Evolutionary conservation across 2,797 vertebrate species (phyloP).

Genomic region (Xerus rutilus): DNA sequence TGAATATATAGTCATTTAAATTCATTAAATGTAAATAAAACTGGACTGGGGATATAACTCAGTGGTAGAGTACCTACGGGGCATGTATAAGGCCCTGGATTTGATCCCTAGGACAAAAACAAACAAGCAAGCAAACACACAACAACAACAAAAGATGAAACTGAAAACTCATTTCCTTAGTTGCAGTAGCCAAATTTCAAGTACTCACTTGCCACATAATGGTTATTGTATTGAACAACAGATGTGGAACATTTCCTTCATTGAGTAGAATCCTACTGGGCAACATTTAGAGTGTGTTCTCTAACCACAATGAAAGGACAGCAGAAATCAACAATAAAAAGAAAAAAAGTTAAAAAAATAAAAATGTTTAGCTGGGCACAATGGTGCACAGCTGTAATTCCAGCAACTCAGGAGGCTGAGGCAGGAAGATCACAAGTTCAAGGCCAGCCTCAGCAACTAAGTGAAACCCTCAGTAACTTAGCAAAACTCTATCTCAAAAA

Average conservation of each 20-base stretch:
- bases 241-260: background rate
- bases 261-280: background rate
- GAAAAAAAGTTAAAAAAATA: background rate
- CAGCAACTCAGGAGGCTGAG: too few species aligned
- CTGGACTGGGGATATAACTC: too few species aligned
- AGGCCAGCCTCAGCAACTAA: too few species aligned
- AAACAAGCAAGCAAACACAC: too few species aligned
- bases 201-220: background rate
- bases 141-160: too few species aligned
- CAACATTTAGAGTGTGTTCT: background rate
- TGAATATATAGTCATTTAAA: background rate
- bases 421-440: too few species aligned
- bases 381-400: too few species aligned
- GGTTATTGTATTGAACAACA: background rate
- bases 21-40: background rate
- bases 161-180: background rate
- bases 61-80: too few species aligned
- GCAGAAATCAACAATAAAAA: slow-evolving; percentile 11
- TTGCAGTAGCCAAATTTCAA: background rate
- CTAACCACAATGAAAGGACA: background rate
- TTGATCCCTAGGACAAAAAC: too few species aligned
- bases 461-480: too few species aligned
- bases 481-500: too few species aligned
- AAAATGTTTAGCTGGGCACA: background rate
- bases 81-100: too few species aligned